Evolutionary conservation across 2,113 vertebrate species (phyloP), one percentile per base, ranked within the genome.

Genomic region (Aphyosemion australe): DNA sequence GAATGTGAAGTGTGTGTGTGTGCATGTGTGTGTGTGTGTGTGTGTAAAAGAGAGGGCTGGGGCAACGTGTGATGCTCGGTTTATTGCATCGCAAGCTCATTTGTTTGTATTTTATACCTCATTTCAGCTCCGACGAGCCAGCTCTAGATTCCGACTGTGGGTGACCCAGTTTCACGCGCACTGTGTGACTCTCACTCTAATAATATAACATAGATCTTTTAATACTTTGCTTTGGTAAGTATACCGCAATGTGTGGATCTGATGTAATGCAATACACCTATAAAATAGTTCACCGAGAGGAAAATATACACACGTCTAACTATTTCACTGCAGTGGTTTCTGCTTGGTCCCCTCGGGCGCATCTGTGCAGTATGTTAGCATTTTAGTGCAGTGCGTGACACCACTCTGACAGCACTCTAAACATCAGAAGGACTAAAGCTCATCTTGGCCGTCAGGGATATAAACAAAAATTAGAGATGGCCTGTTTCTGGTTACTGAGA

Each of bases 41-140:
- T 37, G 43, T 32, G 34, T 53, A 60, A 31, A 54, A 47, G 59
- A 46, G 47, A 60, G 59, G 54, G 71, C 61, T 65, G 71, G 57
- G 82, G 75, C 56, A 64, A 74, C 78, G 77, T 52, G 74, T 69
- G 82, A 76, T 71, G 78, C 77, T 85, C 21, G 37, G 74, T 88
- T 88, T 88, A 90, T 86, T 86, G 83, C 80, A 72, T 86, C 48
- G 77, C 88, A 84, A 90, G 87, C 80, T 91, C 85, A 90, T 92
- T 92, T 92, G 86, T 88, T 90, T 88, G 80, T 87, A 90, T 93
- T 92, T 92, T 87, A 89, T 88, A 90, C 82, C 88, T 91, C 89
- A 90, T 92, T 93, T 90, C 83, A 47, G 80, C 84, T 88, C 73
- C 84, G 85, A 85, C 72, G 65, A 88, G 86, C 84, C 84, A 71